phyloP scores from a whole-genome alignment of 1,140 invertebrate genomes.

The Acromyrmex echinatior region DNA sequence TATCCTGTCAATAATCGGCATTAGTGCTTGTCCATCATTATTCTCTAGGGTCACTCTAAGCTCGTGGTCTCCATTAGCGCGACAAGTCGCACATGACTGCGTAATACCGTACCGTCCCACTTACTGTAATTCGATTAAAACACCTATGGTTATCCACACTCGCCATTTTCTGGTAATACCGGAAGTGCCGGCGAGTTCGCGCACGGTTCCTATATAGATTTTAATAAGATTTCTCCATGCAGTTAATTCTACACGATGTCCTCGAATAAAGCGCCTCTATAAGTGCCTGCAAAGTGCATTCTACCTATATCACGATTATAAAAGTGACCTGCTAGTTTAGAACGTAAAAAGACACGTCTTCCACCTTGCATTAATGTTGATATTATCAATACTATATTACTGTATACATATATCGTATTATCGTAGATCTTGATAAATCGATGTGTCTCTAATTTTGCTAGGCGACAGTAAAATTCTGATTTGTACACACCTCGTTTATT shows the following conservation, averaged over 20 bases:
- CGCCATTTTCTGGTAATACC: constrained; percentile 60
- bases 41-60: constrained; percentile 67
- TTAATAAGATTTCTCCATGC: constrained; percentile 78
- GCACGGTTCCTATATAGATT: constrained; percentile 63
- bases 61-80: constrained; percentile 76
- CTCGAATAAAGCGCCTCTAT: constrained; percentile 61
- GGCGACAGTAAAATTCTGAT: background rate
- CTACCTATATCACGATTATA: constrained; percentile 27
- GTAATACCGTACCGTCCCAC: constrained; percentile 69
- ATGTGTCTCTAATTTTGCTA: background rate
- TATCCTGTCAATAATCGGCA: constrained; percentile 47
- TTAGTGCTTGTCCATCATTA: constrained; percentile 39
- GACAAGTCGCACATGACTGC: constrained; percentile 67
- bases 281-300: constrained; percentile 65
- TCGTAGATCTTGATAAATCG: background rate
- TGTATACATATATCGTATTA: background rate
- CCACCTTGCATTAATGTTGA: background rate
- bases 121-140: constrained; percentile 79
- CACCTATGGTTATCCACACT: constrained; percentile 57
- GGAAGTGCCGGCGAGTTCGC: constrained; percentile 18
- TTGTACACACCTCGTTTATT: constrained; percentile 8
- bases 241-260: constrained; percentile 71
- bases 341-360: background rate
- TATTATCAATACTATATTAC: background rate
- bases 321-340: constrained; percentile 10